Conservation (phyloP, 2,113 vertebrate species). For the Oriolus oriolus region DNA sequence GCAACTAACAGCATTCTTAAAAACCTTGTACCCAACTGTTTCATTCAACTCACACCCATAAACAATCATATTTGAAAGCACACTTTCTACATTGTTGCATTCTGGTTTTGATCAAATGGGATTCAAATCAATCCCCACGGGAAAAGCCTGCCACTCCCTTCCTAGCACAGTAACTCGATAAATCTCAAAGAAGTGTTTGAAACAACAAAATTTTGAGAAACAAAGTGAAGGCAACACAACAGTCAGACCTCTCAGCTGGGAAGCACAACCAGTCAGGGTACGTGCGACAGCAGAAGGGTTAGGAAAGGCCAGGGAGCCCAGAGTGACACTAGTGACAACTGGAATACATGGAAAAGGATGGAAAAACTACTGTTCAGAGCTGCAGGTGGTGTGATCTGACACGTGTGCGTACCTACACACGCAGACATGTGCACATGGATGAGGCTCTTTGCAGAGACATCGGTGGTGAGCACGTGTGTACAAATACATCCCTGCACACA, state of each 20-base stretch:
- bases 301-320: background rate
- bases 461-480: fast-evolving
- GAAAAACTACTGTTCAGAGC: background rate
- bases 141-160: background rate
- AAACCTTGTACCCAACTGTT: background rate
- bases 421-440: fast-evolving
- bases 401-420: fast-evolving
- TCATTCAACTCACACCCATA: background rate
- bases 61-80: background rate
- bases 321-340: background rate
- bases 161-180: background rate
- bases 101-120: background rate
- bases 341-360: background rate
- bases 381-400: background rate
- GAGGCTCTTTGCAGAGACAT: background rate
- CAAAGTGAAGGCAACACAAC: background rate
- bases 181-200: background rate
- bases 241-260: background rate
- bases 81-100: background rate
- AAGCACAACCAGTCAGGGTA: background rate
- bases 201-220: background rate
- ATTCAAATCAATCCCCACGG: background rate
- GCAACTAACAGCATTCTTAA: background rate
- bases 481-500: background rate
- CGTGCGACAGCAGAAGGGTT: fast-evolving